Percentiles rank a stretch among this genome's conserved stretches.
These are phyloP conservation scores for Buphagus erythrorhynchus DNA, from an alignment of 2,797 vertebrate species.

Conservation along the genomic window DNA sequence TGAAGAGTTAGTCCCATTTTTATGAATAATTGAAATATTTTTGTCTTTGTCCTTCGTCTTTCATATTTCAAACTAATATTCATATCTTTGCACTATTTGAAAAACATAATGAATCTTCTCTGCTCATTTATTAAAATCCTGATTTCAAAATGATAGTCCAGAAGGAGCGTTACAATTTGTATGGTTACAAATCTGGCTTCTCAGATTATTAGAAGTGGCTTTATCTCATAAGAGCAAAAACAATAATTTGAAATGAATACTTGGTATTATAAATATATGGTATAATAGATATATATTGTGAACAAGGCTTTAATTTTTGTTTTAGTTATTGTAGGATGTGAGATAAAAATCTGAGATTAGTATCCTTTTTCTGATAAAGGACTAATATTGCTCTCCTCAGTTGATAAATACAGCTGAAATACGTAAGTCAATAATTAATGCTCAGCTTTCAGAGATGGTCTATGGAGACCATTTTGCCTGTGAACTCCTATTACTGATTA, in stretches of 20 bases:
- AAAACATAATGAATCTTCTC: not conserved
- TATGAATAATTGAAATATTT: conserved; percentile 36
- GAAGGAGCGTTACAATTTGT: not conserved
- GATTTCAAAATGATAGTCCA: not conserved
- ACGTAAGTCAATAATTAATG: not conserved
- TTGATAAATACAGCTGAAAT: not conserved
- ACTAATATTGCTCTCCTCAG: not conserved
- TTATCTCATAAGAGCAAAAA: not conserved
- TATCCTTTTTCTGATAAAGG: not conserved
- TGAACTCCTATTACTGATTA: not conserved
- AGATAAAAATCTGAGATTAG: not conserved
- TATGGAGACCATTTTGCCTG: not conserved
- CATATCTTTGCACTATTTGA: not conserved
- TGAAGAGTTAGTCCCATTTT: conserved; percentile 12
- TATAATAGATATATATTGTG: not conserved
- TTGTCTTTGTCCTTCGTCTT: conserved; percentile 29
- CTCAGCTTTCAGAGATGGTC: not conserved
- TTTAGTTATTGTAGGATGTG: not conserved
- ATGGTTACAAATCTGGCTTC: not conserved
- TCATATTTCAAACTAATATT: not conserved
- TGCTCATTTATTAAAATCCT: conserved; percentile 16
- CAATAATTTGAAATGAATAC: not conserved
- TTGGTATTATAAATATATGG: not conserved
- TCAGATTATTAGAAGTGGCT: not conserved
- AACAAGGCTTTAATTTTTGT: not conserved